Base-by-base conservation (phyloP, 2,888 invertebrate genomes). In the Lasioglossum pauxillum region DNA sequence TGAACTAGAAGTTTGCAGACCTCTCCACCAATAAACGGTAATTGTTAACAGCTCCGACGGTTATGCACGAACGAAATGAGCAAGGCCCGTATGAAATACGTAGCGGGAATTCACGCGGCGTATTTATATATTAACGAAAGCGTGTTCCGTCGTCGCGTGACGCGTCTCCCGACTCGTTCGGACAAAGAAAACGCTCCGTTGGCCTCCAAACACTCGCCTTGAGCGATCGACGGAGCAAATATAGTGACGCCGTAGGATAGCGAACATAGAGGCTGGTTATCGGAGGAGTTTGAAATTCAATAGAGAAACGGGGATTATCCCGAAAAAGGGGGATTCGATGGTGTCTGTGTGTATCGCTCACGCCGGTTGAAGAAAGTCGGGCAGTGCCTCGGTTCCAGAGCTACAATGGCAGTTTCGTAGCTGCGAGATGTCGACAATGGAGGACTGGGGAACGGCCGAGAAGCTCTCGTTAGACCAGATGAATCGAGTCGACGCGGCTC, bases 131-230 rank as follows among this genome's bases (percentile, higher is more conserved):
- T 60, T 27, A 60, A 60, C 14, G 27, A 60, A 60, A 60, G 60
- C 60, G 27, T 27, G 60, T 60, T 31, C 27, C 60, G n/a, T 16
- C 60, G 60, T 60, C 60, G 60, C 60, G 60, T 16, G 60, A 60
- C 60, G 60, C 60, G 60, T 27, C 27, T 31, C 60, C 60, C 27
- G 60, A 60, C 60, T 27, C 27, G 60, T 5, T n/a, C 16, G 27
- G 14, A 60, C 60, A 27, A 60, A 60, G 60, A 27, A 60, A 60
- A 60, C 60, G 60, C 60, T 27, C 60, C 60, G 60, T 60, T 60
- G 60, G 60, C 60, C 60, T 27, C 60, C 14, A 60, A 60, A 60
- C 60, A 16, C 16, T 60, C 60, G 60, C 60, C 60, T 27, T 60
- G 12, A 27, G 27, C 27, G 14, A 60, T 60, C 60, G 60, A 60